These are phyloP conservation scores for Colinus virginianus DNA, from an alignment of 2,113 vertebrate genomes.

Conservation along the genomic window DNA sequence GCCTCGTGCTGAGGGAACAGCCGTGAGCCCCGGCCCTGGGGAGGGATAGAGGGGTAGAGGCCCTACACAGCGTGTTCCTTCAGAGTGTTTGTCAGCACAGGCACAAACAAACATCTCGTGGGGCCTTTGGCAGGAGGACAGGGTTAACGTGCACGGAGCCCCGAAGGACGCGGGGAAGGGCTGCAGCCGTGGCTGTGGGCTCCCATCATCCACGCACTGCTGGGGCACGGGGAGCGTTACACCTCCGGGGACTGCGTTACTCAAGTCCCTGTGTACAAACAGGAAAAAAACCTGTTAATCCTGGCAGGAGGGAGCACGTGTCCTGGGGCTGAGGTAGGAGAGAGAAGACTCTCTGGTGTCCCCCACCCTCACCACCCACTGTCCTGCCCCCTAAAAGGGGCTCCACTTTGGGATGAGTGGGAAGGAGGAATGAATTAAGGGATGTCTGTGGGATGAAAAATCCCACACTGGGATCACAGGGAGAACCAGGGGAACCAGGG, in stretches of 20 bases:
- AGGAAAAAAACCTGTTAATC: background rate
- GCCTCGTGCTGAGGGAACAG: background rate
- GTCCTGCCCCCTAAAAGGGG: accelerated
- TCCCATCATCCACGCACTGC: background rate
- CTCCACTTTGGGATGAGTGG: accelerated
- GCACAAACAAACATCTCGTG: conserved; percentile 17
- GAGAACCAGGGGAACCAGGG: background rate
- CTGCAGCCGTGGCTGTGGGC: background rate
- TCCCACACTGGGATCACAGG: background rate
- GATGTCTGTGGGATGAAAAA: background rate
- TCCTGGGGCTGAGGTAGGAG: accelerated
- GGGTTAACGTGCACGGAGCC: background rate
- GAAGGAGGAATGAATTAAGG: background rate
- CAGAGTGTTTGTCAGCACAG: conserved; percentile 3
- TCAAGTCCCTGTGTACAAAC: background rate
- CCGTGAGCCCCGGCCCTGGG: background rate
- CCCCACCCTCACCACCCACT: accelerated
- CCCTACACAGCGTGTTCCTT: conserved; percentile 20
- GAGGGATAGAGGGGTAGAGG: background rate
- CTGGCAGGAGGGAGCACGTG: background rate
- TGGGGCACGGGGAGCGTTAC: background rate
- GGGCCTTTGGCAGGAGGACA: background rate
- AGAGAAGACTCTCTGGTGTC: accelerated
- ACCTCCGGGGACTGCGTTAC: background rate
- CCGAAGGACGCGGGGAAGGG: background rate